Base-by-base conservation (phyloP, 1,140 invertebrate species). In the Oedothorax gibbosus region DNA sequence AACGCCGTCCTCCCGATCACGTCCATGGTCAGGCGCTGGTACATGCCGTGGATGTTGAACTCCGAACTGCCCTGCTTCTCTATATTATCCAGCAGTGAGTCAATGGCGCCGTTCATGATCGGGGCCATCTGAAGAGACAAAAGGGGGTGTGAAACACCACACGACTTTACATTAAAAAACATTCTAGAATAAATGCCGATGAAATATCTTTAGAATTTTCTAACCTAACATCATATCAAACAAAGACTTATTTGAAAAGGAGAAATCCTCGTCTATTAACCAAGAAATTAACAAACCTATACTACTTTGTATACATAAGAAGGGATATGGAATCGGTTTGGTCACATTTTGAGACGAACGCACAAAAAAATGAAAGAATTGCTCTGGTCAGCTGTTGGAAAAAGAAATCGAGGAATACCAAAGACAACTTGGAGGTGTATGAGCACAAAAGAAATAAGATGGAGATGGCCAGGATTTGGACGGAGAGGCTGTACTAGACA, bases 21-120 rank as follows among this genome's bases (percentile, higher is more conserved):
- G 87, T 92, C 91, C 89, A 92, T 90, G 7, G 91, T 90, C 5
- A 92, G 87, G 2, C 91, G 89, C 87, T 91, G 88, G 84, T 90
- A 90, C n/a, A 90, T 73, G n/a, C 89, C 80, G 75, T 89, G 91
- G 11, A 86, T 87, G 8, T 88, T 88, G 77, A 89, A 90, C 0
- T 85, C 81, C 2, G 10, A n/a, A 7, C 53, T 50, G 21, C 60
- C 83, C 57, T 87, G 86, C 68, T 86, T 79, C 11, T 83, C 86
- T 0, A 90, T 53, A 7, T 89, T 88, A 0, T 82, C 56, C 15
- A 89, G 35, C 12, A 90, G 78, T 10, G 87, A 86, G 64, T 89
- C 87, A 8, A 91, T 87, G 7, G 88, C 89, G 7, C 84, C 65
- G 62, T 89, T 89, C 86, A 91, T 91, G 4, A 89, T 86, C 4